Conservation (phyloP, 2,113 vertebrate species). For the Lepidothrix coronata region DNA sequence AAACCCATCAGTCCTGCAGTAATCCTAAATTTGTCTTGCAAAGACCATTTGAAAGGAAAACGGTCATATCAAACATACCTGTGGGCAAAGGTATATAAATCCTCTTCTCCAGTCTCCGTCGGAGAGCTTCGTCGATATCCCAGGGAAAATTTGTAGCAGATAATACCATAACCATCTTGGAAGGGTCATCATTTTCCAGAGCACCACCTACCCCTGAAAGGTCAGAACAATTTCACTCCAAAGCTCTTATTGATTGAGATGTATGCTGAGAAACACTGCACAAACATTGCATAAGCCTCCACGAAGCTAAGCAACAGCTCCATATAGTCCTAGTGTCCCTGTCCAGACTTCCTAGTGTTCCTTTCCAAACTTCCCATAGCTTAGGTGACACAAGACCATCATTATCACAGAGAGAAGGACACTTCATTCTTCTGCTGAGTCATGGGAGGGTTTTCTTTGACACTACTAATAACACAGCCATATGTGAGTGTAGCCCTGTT, state of each 20-base stretch:
- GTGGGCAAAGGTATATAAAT: conserved; percentile 84
- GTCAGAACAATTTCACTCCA: background rate
- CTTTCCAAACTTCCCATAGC: background rate
- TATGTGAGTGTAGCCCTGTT: background rate
- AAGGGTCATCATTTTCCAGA: conserved; percentile 82
- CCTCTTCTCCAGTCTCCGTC: conserved; percentile 81
- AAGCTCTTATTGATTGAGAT: background rate
- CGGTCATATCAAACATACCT: conserved; percentile 55
- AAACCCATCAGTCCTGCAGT: background rate
- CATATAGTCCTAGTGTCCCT: background rate
- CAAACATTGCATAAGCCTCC: background rate
- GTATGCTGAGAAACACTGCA: background rate
- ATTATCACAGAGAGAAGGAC: background rate
- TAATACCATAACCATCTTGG: conserved; percentile 85
- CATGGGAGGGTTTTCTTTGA: background rate
- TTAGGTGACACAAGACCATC: background rate
- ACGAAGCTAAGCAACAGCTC: background rate
- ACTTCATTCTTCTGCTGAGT: background rate
- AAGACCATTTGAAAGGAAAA: conserved; percentile 18
- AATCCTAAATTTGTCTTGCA: background rate
- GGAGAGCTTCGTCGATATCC: conserved; percentile 84
- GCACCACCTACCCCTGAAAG: conserved; percentile 79
- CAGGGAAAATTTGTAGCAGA: conserved; percentile 85
- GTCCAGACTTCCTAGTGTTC: background rate
- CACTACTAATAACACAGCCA: background rate